A percentile compares a stretch with the other conserved stretches of the same genome.
These are phyloP conservation scores for Passer domesticus DNA, from an alignment of 2,113 vertebrate genomes.

Conservation along the genomic window DNA sequence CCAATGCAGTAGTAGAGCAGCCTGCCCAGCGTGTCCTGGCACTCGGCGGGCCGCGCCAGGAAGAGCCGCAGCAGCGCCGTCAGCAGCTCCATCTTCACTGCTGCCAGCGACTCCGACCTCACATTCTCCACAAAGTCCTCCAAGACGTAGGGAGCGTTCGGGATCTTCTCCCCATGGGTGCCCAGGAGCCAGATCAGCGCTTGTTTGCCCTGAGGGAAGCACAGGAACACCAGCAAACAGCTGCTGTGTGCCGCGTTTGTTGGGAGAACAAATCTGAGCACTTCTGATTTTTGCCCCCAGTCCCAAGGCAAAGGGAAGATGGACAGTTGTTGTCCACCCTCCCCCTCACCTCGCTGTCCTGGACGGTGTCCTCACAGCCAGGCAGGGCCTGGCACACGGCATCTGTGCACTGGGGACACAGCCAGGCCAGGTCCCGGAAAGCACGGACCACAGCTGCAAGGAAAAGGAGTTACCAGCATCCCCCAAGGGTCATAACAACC, in stretches of 20 bases:
- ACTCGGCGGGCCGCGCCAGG: constrained; percentile 88
- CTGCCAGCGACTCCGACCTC: constrained; percentile 79
- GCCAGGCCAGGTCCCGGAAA: constrained; percentile 92
- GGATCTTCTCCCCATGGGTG: constrained; percentile 82
- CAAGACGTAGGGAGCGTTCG: constrained; percentile 87
- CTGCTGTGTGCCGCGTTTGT: accelerated
- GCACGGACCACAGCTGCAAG: constrained; percentile 87
- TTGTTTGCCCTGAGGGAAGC: constrained; percentile 83
- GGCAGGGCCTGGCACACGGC: constrained; percentile 85
- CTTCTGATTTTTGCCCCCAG: neutral
- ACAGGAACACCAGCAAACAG: neutral
- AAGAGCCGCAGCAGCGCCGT: constrained; percentile 86
- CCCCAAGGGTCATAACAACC: neutral
- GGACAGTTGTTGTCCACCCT: neutral
- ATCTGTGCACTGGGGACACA: constrained; percentile 87
- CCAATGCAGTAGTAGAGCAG: constrained; percentile 89
- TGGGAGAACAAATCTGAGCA: accelerated
- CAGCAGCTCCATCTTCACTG: constrained; percentile 91
- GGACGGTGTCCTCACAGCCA: constrained; percentile 85
- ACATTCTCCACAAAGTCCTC: constrained; percentile 88
- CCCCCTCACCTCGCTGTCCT: constrained; percentile 85
- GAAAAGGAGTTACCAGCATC: neutral
- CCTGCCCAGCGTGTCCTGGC: constrained; percentile 90
- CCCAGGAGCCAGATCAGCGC: constrained; percentile 94
- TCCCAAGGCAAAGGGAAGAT: neutral